phyloP scores from a whole-genome alignment of 2,113 vertebrate species.

The Eurypyga helias region DNA sequence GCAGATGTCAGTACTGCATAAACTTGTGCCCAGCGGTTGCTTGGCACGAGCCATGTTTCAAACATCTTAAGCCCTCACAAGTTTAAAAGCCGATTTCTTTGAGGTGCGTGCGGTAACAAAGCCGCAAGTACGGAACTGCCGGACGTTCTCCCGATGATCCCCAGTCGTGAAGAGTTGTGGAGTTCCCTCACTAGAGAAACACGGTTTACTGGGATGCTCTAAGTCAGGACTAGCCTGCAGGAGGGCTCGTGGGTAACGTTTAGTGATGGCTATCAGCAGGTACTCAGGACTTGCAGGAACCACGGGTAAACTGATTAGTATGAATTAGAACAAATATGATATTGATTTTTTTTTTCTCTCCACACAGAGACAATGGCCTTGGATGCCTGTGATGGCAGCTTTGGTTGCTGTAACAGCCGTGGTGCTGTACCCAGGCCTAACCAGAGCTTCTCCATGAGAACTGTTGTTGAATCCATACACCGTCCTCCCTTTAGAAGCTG shows the following conservation, averaged over 20 bases:
- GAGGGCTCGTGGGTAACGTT: neutral
- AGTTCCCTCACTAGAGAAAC: neutral
- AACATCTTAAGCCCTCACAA: neutral
- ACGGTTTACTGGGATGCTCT: neutral
- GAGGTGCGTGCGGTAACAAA: neutral
- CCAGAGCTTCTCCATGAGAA: conserved; percentile 91
- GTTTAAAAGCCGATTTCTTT: neutral
- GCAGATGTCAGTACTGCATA: neutral
- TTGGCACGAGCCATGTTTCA: neutral
- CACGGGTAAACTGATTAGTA: conserved; percentile 54
- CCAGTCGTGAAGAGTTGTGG: neutral
- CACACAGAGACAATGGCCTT: conserved; percentile 95
- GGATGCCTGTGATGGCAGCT: conserved; percentile 97
- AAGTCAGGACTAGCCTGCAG: conserved; percentile 20
- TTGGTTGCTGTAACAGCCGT: conserved; percentile 95
- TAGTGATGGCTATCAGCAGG: conserved; percentile 49
- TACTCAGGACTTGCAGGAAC: conserved; percentile 64
- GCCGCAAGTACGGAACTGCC: neutral
- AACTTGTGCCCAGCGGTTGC: neutral
- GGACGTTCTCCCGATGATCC: neutral
- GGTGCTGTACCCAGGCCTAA: conserved; percentile 94
- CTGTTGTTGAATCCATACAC: conserved; percentile 82
- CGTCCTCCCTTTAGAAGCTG: conserved; percentile 84
- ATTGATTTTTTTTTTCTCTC: conserved; percentile 82
- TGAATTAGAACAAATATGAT: conserved; percentile 75